Evolutionary conservation across 2,113 vertebrate genomes (phyloP).

Genomic region (Eonycteris spelaea): DNA sequence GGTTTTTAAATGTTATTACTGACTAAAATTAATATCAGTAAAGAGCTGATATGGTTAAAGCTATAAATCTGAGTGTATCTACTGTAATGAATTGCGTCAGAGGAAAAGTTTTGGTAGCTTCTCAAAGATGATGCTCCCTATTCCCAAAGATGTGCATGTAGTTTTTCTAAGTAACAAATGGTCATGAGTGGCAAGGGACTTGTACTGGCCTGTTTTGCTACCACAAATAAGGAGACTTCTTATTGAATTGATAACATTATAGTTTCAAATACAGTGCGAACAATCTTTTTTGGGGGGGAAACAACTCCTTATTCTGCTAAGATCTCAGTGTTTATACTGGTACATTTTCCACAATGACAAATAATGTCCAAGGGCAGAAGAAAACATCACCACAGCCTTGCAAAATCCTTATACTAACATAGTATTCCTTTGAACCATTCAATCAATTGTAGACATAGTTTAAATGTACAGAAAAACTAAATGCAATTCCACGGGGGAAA

Average conservation of each 20-base stretch:
- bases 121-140: not conserved
- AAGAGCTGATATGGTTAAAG: not conserved
- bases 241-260: conserved; percentile 33
- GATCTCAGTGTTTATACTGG: conserved; percentile 53
- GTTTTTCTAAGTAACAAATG: not conserved
- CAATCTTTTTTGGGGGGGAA: conserved; percentile 39
- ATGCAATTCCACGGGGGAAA: not conserved
- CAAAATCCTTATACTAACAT: conserved; percentile 70
- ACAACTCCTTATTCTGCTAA: conserved; percentile 40
- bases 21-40: not conserved
- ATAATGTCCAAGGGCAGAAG: conserved; percentile 50
- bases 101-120: not conserved
- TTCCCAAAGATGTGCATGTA: too few relatives aligned
- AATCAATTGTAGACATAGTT: conserved; percentile 65
- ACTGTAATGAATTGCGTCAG: not conserved
- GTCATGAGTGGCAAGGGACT: not conserved
- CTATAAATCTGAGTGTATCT: not conserved
- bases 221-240: conserved; percentile 7
- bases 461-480: conserved; percentile 64
- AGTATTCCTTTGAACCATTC: conserved; percentile 64
- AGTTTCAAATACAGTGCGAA: conserved; percentile 55
- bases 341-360: conserved; percentile 66
- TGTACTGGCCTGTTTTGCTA: not conserved
- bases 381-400: conserved; percentile 62
- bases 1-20: not conserved